Base-by-base conservation (phyloP, 1,140 invertebrate genomes). In the Chelonus insularis region DNA sequence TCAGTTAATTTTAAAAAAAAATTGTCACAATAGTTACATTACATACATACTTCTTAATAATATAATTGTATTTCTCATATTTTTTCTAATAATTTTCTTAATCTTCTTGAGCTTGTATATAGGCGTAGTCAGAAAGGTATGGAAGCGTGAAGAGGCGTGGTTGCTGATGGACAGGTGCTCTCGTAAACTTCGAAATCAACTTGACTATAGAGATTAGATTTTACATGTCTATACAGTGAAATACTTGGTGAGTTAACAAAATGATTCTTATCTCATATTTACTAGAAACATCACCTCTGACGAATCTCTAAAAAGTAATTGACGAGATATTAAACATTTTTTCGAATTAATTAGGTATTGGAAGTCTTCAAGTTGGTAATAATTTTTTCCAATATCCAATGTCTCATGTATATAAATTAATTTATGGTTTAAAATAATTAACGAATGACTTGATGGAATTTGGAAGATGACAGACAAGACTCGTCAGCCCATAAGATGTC, bases 191-290 rank as follows among this genome's bases (percentile, higher is more conserved):
- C 48, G 70, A 71, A 72, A 71, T 63, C 58, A 65, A 57, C 51
- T 50, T 55, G 67, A 68, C 71, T 47, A 56, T 45, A 32, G 21
- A 34, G 58, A 52, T 23, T 25, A 65, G 55, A 48, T 56, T 57
- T 39, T 60, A 59, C 69, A 70, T 65, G 61, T 57, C 70, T 64
- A 68, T 71, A 61, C 68, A 20, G 57, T 37, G 57, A 65, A 71
- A 68, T 70, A 72, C 69, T 73, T 74, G 68, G 71, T 71, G 70
- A 67, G 66, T 64, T 57, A 51, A 58, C 43, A 56, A 68, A 72
- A 61, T 39, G 68, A 66, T 60, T n/a, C n/a, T 57, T 66, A 70
- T 65, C 68, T 57, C 9, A 4, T 18, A 61, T 62, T 60, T 57
- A 39, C 37, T 48, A 16, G 25, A 51, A 14, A 18, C 18, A n/a